A percentile compares a stretch with the other conserved stretches of the same genome.
Evolutionary conservation across 2,797 vertebrate genomes (phyloP).

Genomic region (Pseudomugil gertrudae): DNA sequence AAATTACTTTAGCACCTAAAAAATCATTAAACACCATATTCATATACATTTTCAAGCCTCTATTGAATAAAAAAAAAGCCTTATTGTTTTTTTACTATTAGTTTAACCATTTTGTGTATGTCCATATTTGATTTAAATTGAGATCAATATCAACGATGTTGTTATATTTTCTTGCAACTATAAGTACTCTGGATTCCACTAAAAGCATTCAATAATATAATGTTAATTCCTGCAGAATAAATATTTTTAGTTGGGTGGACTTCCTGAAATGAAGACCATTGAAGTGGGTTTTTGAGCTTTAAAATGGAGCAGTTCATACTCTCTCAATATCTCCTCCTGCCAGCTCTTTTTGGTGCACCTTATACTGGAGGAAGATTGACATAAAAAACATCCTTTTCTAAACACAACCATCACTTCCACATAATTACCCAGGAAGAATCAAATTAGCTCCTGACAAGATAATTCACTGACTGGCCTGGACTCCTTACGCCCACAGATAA

Average conservation of each 20-base stretch:
- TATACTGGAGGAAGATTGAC: conserved; percentile 54
- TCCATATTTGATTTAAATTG: neutral
- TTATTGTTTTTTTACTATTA: neutral
- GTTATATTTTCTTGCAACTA: neutral
- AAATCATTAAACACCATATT: neutral
- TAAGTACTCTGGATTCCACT: neutral
- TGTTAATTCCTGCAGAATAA: conserved; percentile 23
- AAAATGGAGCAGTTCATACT: conserved; percentile 58
- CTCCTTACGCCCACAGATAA: conserved; percentile 59
- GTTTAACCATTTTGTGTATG: neutral
- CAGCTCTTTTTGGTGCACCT: conserved; percentile 53
- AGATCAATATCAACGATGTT: neutral
- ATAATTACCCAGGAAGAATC: conserved; percentile 81
- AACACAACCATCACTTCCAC: conserved; percentile 73
- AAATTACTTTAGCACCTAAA: neutral
- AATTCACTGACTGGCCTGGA: conserved; percentile 68
- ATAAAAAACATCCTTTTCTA: conserved; percentile 59
- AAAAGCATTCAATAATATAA: conserved; percentile 13
- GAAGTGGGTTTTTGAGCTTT: conserved; percentile 66
- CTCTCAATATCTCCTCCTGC: conserved; percentile 59
- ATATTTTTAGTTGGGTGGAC: conserved; percentile 34
- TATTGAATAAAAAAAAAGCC: neutral
- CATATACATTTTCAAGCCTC: neutral
- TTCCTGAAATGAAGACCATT: conserved; percentile 48
- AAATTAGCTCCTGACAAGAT: conserved; percentile 80